A percentile compares a stretch with the other conserved stretches of the same genome.
Conservation (phyloP, 2,113 vertebrate species). For the Embiotoca jacksoni region DNA sequence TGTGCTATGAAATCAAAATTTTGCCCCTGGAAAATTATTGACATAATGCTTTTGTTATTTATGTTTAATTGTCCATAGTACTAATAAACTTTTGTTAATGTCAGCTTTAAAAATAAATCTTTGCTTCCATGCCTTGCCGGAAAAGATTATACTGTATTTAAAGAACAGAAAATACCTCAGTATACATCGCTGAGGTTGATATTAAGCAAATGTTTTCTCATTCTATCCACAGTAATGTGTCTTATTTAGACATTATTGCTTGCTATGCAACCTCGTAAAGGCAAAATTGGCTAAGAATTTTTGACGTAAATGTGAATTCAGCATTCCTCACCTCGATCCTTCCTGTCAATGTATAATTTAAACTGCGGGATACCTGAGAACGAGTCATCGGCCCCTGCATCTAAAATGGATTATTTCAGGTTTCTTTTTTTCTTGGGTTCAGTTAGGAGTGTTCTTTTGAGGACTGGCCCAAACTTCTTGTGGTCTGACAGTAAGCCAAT, state of each 20-base stretch:
- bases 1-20: too few species aligned
- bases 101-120: too few species aligned
- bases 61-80: too few species aligned
- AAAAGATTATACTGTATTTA: too few species aligned
- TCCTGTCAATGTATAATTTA: slow-evolving; percentile 39
- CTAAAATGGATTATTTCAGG: slow-evolving; percentile 59
- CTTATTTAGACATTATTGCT: background rate
- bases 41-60: too few species aligned
- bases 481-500: slow-evolving; percentile 51
- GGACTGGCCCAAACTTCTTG: slow-evolving; percentile 51
- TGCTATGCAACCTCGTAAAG: background rate
- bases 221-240: background rate
- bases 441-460: slow-evolving; percentile 53
- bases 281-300: background rate
- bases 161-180: too few species aligned
- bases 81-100: too few species aligned
- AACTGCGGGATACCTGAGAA: slow-evolving; percentile 39
- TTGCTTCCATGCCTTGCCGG: too few species aligned
- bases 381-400: slow-evolving; percentile 50
- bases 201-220: too few species aligned
- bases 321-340: slow-evolving; percentile 25
- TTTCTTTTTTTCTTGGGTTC: slow-evolving; percentile 51
- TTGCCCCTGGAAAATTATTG: too few species aligned
- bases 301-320: slow-evolving; percentile 29
- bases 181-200: too few species aligned